A percentile compares a stretch with the other conserved stretches of the same genome.
phyloP scores from a whole-genome alignment of 1,140 invertebrate genomes.

The Metaphire vulgaris region DNA sequence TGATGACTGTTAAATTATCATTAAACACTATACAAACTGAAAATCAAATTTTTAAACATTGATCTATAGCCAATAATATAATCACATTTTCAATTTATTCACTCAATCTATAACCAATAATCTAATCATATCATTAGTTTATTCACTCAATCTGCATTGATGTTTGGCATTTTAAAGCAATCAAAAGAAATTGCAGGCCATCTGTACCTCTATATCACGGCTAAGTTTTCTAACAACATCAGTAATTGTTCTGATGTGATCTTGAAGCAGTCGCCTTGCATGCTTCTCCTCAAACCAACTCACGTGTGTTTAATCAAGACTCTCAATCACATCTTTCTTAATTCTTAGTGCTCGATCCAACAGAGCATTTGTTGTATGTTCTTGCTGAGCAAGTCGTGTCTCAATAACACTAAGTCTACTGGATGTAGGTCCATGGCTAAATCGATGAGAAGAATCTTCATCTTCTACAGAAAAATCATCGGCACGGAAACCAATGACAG shows the following conservation, averaged over 20 bases:
- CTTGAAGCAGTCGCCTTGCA: slow-evolving; percentile 42
- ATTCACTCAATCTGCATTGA: too few relatives aligned
- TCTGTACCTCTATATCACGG: slow-evolving; percentile 46
- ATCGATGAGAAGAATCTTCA: not conserved
- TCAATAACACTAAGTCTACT: not conserved
- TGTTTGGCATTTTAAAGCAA: too few relatives aligned
- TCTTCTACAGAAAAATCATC: not conserved
- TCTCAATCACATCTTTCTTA: slow-evolving; percentile 50
- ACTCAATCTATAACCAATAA: too few relatives aligned
- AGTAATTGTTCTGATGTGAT: slow-evolving; percentile 50
- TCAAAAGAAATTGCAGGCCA: too few relatives aligned
- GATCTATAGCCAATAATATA: too few relatives aligned
- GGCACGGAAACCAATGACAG: slow-evolving; percentile 8
- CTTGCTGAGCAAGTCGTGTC: slow-evolving; percentile 3
- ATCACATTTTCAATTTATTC: too few relatives aligned
- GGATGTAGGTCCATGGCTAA: not conserved
- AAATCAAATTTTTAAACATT: too few relatives aligned
- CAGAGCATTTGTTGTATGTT: slow-evolving; percentile 31
- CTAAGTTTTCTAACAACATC: slow-evolving; percentile 46
- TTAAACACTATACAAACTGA: too few relatives aligned
- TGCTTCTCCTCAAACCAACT: slow-evolving; percentile 48
- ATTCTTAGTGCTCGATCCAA: slow-evolving; percentile 47
- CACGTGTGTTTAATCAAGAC: slow-evolving; percentile 47
- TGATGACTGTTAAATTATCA: too few relatives aligned
- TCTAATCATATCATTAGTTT: too few relatives aligned